phyloP scores from a whole-genome alignment of 2,888 invertebrate genomes.

The Galerucella calmariensis region DNA sequence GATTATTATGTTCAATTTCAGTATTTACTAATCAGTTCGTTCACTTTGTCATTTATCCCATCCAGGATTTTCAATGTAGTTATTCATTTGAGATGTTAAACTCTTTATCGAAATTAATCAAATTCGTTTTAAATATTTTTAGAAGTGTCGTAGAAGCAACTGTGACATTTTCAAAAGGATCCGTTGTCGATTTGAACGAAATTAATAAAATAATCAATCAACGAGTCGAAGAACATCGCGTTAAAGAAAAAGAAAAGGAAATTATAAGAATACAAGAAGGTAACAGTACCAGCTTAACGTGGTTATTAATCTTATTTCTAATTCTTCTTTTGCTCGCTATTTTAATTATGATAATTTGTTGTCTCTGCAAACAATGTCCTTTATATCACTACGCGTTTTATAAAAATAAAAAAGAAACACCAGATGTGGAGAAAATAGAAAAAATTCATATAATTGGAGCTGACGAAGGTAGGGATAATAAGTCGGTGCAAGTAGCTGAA shows the following conservation, averaged over 20 bases:
- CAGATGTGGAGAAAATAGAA: conserved; percentile 68
- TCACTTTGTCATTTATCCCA: no score
- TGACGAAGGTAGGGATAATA: conserved; percentile 71
- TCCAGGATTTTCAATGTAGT: no score
- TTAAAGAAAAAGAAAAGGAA: conserved; percentile 38
- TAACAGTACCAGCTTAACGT: conserved; percentile 72
- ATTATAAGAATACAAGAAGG: conserved; percentile 47
- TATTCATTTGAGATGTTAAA: no score
- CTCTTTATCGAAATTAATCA: not conserved
- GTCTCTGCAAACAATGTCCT: conserved; percentile 87
- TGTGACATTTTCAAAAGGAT: conserved; percentile 73
- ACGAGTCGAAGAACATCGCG: conserved; percentile 38
- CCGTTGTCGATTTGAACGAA: conserved; percentile 78
- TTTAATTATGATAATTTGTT: conserved; percentile 80
- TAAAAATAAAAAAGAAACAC: conserved; percentile 79
- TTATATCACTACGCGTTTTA: conserved; percentile 81
- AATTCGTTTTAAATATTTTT: not conserved
- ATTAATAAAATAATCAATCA: conserved; percentile 71
- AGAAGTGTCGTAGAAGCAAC: conserved; percentile 80
- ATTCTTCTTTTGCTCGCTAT: conserved; percentile 79
- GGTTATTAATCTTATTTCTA: conserved; percentile 82
- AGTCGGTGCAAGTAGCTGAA: conserved; percentile 81
- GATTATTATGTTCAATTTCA: no score
- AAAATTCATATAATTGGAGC: conserved; percentile 68
- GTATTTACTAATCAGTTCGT: no score